Evolutionary conservation across 1,140 invertebrate species (phyloP), one percentile per base, ranked within the genome.

Genomic region (Leptoteleia sp.): DNA sequence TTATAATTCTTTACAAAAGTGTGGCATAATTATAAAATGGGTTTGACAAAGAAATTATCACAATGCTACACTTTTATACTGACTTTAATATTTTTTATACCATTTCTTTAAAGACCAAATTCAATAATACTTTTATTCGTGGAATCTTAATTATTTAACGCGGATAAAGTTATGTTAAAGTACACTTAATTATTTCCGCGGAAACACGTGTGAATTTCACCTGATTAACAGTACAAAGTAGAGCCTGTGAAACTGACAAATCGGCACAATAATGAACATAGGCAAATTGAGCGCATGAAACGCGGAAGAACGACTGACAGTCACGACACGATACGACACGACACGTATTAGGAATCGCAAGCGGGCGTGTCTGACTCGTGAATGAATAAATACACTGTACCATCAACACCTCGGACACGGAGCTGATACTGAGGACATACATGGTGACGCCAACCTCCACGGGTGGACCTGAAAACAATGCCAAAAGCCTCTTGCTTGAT

Each of bases 321-420:
- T 47, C 38, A 79, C 50, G 57, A 31, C 47, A 76, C 68, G 57
- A 70, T 42, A 79, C 61, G 67, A 79, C 48, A 80, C 67, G 73
- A 82, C 64, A 82, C 73, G 73, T 72, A 80, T 79, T 67, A 82
- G 64, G 48, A 75, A 59, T 68, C 75, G 33, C 52, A 81, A 79
- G 76, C 77, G 75, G 57, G 65, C 79, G 76, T 78, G 61, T 81
- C 80, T 59, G 80, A 77, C 52, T 75, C 78, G 64, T 84, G 85
- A 86, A 87, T 87, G 86, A 87, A 85, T 87, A 85, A 88, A 84
- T 85, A 82, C 83, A 89, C 87, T 88, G 93, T 95, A 98, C 97
- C 97, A 98, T 98, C 91, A 96, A 93, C 89, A 98, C 97, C 94
- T 98, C 97, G 90, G 97, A 98, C 90, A 99, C 95, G 90, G 97